These are phyloP conservation scores for Pteropus alecto DNA, from an alignment of 2,113 vertebrate species.

Conservation along the genomic window DNA sequence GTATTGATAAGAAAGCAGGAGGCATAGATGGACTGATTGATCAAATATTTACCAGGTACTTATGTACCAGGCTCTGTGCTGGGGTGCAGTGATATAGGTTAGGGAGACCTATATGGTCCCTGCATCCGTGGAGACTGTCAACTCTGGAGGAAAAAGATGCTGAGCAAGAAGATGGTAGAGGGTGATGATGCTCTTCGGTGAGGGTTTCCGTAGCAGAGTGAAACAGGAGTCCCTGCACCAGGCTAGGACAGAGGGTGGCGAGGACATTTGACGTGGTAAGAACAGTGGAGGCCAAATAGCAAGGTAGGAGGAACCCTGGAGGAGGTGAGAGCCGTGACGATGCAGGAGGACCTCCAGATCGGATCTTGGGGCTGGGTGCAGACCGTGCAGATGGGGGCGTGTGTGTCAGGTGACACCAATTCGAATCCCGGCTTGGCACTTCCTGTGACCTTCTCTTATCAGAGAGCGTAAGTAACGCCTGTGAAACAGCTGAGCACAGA, in stretches of 20 bases:
- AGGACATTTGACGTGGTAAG: rapidly evolving
- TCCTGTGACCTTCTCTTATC: not conserved
- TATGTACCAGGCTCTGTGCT: rapidly evolving
- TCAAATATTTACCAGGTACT: not conserved
- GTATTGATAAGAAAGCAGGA: not conserved
- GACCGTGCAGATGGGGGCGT: rapidly evolving
- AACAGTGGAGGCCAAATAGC: rapidly evolving
- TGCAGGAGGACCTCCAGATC: rapidly evolving
- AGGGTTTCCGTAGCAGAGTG: not conserved
- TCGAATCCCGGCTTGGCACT: not conserved
- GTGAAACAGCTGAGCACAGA: no score
- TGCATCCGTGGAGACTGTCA: rapidly evolving
- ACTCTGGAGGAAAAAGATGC: no score
- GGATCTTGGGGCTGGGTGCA: not conserved
- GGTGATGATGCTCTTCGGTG: rapidly evolving
- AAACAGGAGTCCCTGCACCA: not conserved
- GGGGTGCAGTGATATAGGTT: not conserved
- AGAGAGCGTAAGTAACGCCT: not conserved
- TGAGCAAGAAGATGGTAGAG: not conserved
- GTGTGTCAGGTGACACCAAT: not conserved
- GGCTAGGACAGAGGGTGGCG: not conserved
- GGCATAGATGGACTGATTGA: rapidly evolving
- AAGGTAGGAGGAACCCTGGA: rapidly evolving
- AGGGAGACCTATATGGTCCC: rapidly evolving
- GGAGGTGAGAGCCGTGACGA: rapidly evolving